Base-by-base conservation (phyloP, 1,140 invertebrate genomes). In the Pseudomyrmex cubaensis region DNA sequence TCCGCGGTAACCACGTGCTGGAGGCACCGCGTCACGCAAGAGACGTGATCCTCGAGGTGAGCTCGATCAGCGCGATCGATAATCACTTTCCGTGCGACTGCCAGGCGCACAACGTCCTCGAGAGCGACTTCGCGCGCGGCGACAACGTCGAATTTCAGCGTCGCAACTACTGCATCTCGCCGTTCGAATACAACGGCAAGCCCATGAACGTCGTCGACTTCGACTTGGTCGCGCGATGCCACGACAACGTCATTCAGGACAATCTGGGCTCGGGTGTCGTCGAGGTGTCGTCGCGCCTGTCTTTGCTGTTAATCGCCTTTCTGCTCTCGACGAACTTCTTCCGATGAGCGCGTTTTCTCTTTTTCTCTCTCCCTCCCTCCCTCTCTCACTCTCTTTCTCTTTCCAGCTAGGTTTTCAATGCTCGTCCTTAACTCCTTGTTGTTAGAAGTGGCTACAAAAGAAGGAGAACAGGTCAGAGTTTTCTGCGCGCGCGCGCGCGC, bases 31-130 rank as follows among this genome's bases (percentile, higher is more conserved):
- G 95, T 5, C 95, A 96, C 12, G 95, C 96, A 70, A 94, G 95
- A 1, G 95, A 97, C 52, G 94, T 96, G 9, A 93, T 96, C 7
- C 95, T 97, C 82, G 95, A 95, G 1, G 96, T 97, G 5, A 95
- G 96, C 62, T 95, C 95, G 52, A 90, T 97, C 44, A 96, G 96
- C 86, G 96, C 97, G 66, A 93, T 95, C 8, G 95, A 96, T 7
- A 98, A 98, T 92, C 97, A 97, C 90, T 97, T 98, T 89, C 97
- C 97, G 0, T 98, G 97, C 90, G 97, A 97, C 92, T 98, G 97
- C 86, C 97, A 97, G 82, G 95, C 97, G 4, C 96, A 97, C 86
- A 96, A 96, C 54, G 95, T 97, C 10, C 93, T 97, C 12, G 95
- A 96, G 35, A 97, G 97, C 66, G 96, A 97, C 13, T 94, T 98